Evolutionary conservation across 2,113 vertebrate species (phyloP).

Genomic region (Oryzias curvinotus): DNA sequence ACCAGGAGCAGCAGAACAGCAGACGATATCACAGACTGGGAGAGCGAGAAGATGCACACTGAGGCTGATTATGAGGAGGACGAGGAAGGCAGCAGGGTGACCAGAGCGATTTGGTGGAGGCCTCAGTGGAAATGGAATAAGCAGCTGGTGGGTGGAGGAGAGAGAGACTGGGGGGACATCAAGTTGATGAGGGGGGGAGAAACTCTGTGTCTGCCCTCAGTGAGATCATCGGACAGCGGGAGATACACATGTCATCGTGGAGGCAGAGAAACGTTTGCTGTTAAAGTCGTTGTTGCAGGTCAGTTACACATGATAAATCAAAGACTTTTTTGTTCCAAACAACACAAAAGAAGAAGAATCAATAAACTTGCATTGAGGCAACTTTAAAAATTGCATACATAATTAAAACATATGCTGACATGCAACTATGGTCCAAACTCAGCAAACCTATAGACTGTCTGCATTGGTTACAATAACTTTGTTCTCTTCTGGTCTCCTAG

Average conservation of each 20-base stretch:
- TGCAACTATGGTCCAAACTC: not conserved
- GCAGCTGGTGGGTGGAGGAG: slow-evolving; percentile 15
- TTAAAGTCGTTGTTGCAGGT: slow-evolving; percentile 69
- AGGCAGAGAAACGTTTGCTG: slow-evolving; percentile 50
- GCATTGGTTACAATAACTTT: not conserved
- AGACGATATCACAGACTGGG: not conserved
- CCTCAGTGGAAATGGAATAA: slow-evolving; percentile 62
- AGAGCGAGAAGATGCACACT: not conserved
- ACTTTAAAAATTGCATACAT: not conserved
- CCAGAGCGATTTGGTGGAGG: slow-evolving; percentile 24
- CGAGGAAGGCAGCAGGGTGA: slow-evolving; percentile 25
- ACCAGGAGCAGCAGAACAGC: not conserved
- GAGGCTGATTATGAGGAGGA: slow-evolving; percentile 13
- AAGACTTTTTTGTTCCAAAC: not conserved
- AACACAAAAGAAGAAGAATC: not conserved
- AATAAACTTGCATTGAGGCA: too few relatives aligned
- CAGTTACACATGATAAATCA: slow-evolving; percentile 20
- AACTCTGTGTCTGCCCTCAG: slow-evolving; percentile 48
- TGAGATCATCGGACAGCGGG: slow-evolving; percentile 56
- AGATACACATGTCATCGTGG: slow-evolving; percentile 70
- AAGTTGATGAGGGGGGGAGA: slow-evolving; percentile 2
- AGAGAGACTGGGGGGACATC: slow-evolving; percentile 16
- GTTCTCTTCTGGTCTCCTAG: slow-evolving; percentile 39
- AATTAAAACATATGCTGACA: too few relatives aligned
- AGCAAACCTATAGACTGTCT: not conserved